phyloP scores from a whole-genome alignment of 2,888 invertebrate species.

The Drosophila meridionalis region DNA sequence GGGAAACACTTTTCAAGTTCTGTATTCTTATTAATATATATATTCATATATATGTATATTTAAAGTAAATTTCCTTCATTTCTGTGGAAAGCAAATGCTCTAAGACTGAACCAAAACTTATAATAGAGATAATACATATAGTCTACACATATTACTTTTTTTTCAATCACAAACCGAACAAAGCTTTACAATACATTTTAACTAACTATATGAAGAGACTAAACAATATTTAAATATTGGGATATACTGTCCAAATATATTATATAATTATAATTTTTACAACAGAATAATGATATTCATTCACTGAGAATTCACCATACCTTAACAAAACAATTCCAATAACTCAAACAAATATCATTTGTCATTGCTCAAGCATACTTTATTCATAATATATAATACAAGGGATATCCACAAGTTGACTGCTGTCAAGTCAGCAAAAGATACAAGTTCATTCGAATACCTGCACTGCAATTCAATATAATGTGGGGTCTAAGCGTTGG shows the following conservation, averaged over 20 bases:
- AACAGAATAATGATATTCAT: background rate
- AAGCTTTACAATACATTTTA: too few relatives aligned
- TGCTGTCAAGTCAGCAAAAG: background rate
- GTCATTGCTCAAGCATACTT: background rate
- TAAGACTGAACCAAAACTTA: too few relatives aligned
- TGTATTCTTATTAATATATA: background rate
- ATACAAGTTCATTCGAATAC: constrained; percentile 5
- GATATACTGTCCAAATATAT: background rate
- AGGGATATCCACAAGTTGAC: background rate
- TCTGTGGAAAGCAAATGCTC: too few relatives aligned
- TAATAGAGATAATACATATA: too few relatives aligned
- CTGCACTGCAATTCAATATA: constrained; percentile 12
- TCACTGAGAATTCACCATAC: background rate
- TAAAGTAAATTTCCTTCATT: too few relatives aligned
- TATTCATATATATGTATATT: background rate
- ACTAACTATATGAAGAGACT: too few relatives aligned
- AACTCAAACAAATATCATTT: background rate
- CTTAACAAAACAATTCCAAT: background rate
- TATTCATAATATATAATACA: background rate
- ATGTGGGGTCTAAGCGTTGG: constrained; percentile 15
- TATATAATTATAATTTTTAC: background rate
- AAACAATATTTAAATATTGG: too few relatives aligned
- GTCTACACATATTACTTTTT: too few relatives aligned
- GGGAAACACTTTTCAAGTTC: background rate
- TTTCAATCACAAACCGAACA: too few relatives aligned